phyloP scores from a whole-genome alignment of 2,113 vertebrate genomes.

The Ptilonorhynchus violaceus region DNA sequence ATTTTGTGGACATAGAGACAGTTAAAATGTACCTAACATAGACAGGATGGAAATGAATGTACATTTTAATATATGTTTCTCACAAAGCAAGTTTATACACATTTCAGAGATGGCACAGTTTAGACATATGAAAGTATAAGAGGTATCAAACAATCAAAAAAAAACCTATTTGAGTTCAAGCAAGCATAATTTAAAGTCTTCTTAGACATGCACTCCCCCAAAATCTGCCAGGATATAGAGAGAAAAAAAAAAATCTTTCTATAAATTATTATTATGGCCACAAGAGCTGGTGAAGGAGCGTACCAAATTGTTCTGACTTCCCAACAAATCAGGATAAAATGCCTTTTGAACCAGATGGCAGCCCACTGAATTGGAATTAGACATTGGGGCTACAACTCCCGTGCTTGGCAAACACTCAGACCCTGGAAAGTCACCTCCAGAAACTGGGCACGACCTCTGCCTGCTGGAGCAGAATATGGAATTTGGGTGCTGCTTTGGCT shows the following conservation, averaged over 20 bases:
- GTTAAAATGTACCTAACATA: background rate
- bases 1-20: background rate
- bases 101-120: background rate
- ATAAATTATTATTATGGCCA: background rate
- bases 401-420: background rate
- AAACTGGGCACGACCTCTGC: background rate
- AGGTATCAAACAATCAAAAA: background rate
- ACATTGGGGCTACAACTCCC: background rate
- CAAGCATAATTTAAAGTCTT: constrained; percentile 3
- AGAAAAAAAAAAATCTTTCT: background rate
- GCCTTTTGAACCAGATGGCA: background rate
- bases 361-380: background rate
- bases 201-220: background rate
- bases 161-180: background rate
- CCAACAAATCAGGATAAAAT: background rate
- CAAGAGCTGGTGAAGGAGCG: background rate
- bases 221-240: background rate
- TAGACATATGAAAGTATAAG: background rate
- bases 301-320: background rate
- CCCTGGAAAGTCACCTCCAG: background rate
- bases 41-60: background rate
- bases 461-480: background rate
- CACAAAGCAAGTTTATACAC: background rate
- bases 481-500: background rate
- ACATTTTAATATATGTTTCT: background rate